A percentile compares a stretch with the other conserved stretches of the same genome.
phyloP scores from a whole-genome alignment of 30 jellyfish, hydroid and myxozoan genomes.

The Morbakka virulenta region DNA sequence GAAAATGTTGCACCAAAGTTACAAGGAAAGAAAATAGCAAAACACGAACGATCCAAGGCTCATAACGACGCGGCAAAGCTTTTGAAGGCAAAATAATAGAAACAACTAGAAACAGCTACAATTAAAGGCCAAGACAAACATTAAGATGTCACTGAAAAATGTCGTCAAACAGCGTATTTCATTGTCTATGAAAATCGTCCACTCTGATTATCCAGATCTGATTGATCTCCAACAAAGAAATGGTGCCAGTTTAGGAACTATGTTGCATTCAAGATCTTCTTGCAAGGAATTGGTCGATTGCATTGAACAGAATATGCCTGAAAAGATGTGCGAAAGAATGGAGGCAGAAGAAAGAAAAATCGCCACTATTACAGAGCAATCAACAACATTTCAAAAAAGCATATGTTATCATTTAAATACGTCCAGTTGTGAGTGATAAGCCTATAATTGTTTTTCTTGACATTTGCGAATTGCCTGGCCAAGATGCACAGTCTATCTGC shows the following conservation, averaged over 20 bases:
- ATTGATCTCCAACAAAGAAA: conserved; percentile 19
- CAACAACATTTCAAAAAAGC: conserved; percentile 1
- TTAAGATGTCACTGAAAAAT: conserved; percentile 8
- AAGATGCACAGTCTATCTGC: too few relatives aligned
- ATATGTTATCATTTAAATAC: conserved; percentile 17
- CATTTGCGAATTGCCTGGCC: too few relatives aligned
- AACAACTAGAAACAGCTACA: too few relatives aligned
- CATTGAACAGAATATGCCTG: conserved; percentile 23
- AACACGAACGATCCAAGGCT: conserved; percentile 2
- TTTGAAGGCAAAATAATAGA: too few relatives aligned
- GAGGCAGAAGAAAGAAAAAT: neutral
- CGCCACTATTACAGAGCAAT: neutral
- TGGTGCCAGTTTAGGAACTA: too few relatives aligned
- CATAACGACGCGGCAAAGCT: neutral
- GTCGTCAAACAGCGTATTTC: conserved; percentile 2
- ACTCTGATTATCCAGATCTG: conserved; percentile 19
- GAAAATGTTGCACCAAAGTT: conserved; percentile 8
- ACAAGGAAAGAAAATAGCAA: neutral
- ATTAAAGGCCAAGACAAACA: too few relatives aligned
- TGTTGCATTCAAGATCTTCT: too few relatives aligned
- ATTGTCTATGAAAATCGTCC: conserved; percentile 12
- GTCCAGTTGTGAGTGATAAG: conserved; percentile 44
- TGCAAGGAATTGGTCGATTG: conserved; percentile 7
- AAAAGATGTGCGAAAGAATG: neutral
- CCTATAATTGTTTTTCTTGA: too few relatives aligned